Evolutionary conservation across 2,113 vertebrate genomes (phyloP).

Genomic region (Paracanthobrama guichenoti): DNA sequence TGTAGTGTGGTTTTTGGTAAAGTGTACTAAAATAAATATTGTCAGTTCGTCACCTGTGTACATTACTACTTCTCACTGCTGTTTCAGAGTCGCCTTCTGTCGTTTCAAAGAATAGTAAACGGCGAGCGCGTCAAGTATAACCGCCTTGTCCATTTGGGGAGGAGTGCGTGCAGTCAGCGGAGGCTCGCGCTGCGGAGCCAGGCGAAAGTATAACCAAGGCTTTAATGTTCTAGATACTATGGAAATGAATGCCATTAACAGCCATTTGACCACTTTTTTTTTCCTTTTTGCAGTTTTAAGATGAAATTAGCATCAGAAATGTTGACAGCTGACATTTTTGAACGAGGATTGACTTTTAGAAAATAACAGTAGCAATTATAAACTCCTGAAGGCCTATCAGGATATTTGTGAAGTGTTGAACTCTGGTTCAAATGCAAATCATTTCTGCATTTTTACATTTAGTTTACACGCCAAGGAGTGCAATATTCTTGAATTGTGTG

Average conservation of each 20-base stretch:
- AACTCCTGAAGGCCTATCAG: neutral
- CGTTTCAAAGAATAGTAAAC: no score
- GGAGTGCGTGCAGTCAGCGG: no score
- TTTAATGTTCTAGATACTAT: neutral
- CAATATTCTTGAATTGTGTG: constrained; percentile 6
- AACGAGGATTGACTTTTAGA: constrained; percentile 6
- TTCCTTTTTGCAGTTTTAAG: neutral
- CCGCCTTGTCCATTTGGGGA: no score
- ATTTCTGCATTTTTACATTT: constrained; percentile 10
- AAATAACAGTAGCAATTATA: constrained; percentile 18
- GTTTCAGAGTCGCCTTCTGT: no score
- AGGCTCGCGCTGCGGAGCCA: no score
- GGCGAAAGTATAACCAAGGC: no score
- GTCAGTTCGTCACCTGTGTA: no score
- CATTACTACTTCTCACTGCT: no score
- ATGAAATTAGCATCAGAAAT: constrained; percentile 9
- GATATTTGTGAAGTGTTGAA: constrained; percentile 3
- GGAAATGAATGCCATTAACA: constrained; percentile 12
- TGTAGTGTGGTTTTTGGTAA: no score
- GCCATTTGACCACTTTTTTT: constrained; percentile 10
- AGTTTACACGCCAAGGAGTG: neutral
- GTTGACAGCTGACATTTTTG: constrained; percentile 7
- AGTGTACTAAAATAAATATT: no score
- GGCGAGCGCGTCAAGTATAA: no score
- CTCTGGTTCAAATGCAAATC: neutral